Conservation (phyloP, 2,113 vertebrate species). For the Elephas maximus region DNA sequence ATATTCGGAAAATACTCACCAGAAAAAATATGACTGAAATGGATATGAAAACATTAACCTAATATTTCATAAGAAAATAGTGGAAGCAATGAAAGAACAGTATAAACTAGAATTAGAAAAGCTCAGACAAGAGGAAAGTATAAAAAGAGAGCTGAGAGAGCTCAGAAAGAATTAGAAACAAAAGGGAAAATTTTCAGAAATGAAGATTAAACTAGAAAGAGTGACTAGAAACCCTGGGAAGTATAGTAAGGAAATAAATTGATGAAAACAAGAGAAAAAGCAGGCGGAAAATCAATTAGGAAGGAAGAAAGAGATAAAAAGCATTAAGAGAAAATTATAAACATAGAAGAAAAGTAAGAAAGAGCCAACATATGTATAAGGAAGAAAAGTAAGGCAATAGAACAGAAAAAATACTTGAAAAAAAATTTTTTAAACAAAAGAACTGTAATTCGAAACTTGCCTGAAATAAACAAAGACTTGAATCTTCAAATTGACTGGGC, state of each 20-base stretch:
- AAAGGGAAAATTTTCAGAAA: neutral
- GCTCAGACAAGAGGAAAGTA: neutral
- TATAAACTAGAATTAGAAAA: neutral
- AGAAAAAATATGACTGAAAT: neutral
- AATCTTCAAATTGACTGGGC: neutral
- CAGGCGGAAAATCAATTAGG: neutral
- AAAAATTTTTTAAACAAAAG: neutral
- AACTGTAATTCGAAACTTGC: neutral
- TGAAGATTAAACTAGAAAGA: neutral
- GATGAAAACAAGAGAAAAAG: neutral
- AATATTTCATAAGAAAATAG: neutral
- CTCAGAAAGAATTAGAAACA: neutral
- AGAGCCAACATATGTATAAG: neutral
- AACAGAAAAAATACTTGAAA: neutral
- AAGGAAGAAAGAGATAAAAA: neutral
- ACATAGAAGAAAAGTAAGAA: neutral
- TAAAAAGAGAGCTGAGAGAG: neutral
- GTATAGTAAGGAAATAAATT: neutral
- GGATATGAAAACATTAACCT: neutral
- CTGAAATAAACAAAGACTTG: neutral
- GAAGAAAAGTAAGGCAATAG: neutral
- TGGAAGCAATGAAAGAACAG: too few species aligned
- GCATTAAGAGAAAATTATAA: neutral
- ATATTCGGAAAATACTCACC: slow-evolving; percentile 5
- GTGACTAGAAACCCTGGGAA: neutral